Base-by-base conservation (phyloP, 2,797 vertebrate species). In the Oreortyx pictus region DNA sequence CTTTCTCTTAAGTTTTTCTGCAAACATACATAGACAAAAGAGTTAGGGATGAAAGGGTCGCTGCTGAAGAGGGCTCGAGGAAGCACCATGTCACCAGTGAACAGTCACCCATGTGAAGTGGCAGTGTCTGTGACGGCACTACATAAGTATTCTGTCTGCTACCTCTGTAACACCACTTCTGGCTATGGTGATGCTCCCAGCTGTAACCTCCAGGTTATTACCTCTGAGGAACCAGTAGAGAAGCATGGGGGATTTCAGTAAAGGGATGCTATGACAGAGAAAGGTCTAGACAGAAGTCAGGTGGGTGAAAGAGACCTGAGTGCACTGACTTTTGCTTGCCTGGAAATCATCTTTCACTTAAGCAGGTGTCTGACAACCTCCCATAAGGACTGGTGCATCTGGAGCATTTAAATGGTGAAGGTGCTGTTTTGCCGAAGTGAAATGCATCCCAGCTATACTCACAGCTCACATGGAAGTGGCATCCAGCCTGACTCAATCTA, bases 241-340 rank as follows among this genome's bases (percentile, higher is more conserved):
- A 72, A 37, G 24, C 60, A 31, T 8, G 43, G 47, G 9, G 24
- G 4, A 15, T 64, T 80, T 75, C 35, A 24, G 7, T 41, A 20
- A 77, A 44, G 64, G 27, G 33, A 73, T 64, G 7, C 25, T 31
- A 16, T 37, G 39, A 60, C 13, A 35, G 25, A 72, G 62, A 57
- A 87, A 71, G 14, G 1, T 39, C 64, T 66, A 6, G 20, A 27
- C 14, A 71, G 31, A 71, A 76, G 22, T 61, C 0, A 0, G 22
- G 52, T 61, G 3, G 6, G 3, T 4, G 18, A 33, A 57, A 72
- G 29, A 76, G 19, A 23, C 14, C 23, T 16, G 22, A 65, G 9
- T 0, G 0, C 8, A 2, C 37, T 17, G 33, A 16, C 8, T 37
- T 56, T 14, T 14, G 4, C 20, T 41, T 57, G 11, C 15, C 85